phyloP scores from a whole-genome alignment of 2,888 invertebrate species.

The Orthosia gothica region DNA sequence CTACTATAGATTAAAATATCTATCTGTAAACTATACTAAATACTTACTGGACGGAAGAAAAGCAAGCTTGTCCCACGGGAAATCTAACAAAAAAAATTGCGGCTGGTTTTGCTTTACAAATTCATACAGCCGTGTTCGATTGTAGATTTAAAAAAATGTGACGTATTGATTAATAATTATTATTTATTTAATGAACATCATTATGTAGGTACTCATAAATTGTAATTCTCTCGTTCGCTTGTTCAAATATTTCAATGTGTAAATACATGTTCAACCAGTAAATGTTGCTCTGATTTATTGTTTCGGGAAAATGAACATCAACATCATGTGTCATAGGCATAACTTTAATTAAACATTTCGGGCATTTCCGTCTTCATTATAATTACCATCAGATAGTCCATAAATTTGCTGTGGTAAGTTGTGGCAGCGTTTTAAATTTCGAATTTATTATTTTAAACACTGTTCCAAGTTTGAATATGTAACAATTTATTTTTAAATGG shows the following conservation, averaged over 20 bases:
- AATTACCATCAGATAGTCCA: neutral
- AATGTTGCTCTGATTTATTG: conserved; percentile 25
- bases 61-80: conserved; percentile 32
- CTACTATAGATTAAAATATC: conserved; percentile 13
- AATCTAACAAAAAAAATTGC: conserved; percentile 33
- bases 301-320: conserved; percentile 11
- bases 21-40: neutral
- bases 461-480: neutral
- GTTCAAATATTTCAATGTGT: conserved; percentile 24
- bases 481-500: no score
- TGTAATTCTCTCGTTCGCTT: neutral
- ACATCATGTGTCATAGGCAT: conserved; percentile 1
- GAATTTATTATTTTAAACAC: neutral
- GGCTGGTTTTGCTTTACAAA: neutral
- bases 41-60: neutral
- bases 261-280: conserved; percentile 25
- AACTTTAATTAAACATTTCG: conserved; percentile 14
- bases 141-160: neutral
- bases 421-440: neutral
- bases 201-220: neutral
- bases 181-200: conserved; percentile 15
- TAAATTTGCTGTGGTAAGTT: neutral
- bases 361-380: conserved; percentile 4
- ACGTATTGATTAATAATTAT: neutral
- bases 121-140: neutral